Percentiles rank a stretch among this genome's conserved stretches.
phyloP scores from a whole-genome alignment of 35 echinoderm and acorn worm species.

The Chiridota heheva region DNA sequence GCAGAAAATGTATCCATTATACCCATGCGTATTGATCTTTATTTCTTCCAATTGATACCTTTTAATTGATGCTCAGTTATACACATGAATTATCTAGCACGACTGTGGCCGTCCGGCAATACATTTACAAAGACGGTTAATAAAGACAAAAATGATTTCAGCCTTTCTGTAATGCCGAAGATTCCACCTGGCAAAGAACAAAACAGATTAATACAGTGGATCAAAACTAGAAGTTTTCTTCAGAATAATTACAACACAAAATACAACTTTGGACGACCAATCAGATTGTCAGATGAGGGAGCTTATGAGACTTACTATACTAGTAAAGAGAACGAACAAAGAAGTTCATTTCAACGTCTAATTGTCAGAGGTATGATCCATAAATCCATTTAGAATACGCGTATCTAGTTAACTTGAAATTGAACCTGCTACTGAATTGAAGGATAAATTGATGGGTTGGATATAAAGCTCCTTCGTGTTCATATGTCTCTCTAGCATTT shows the following conservation, averaged over 20 bases:
- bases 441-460: too few relatives aligned
- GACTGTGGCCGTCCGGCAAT: slow-evolving; percentile 25
- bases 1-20: too few relatives aligned
- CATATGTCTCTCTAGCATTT: too few relatives aligned
- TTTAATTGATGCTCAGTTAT: too few relatives aligned
- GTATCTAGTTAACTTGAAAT: too few relatives aligned
- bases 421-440: too few relatives aligned
- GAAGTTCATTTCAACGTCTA: slow-evolving; percentile 24
- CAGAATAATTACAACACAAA: background rate
- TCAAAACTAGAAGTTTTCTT: background rate
- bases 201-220: slow-evolving; percentile 21
- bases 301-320: slow-evolving; percentile 50
- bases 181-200: background rate
- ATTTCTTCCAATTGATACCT: too few relatives aligned
- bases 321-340: slow-evolving; percentile 8
- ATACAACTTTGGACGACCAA: slow-evolving; percentile 7
- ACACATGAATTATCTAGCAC: too few relatives aligned
- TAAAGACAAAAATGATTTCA: slow-evolving; percentile 14
- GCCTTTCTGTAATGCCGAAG: slow-evolving; percentile 10
- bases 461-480: too few relatives aligned
- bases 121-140: slow-evolving; percentile 48
- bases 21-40: too few relatives aligned
- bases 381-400: too few relatives aligned
- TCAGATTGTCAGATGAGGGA: slow-evolving; percentile 29
- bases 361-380: slow-evolving; percentile 66